These are phyloP conservation scores for Exocentrus adspersus DNA, from an alignment of 2,888 invertebrate species.

Conservation along the genomic window DNA sequence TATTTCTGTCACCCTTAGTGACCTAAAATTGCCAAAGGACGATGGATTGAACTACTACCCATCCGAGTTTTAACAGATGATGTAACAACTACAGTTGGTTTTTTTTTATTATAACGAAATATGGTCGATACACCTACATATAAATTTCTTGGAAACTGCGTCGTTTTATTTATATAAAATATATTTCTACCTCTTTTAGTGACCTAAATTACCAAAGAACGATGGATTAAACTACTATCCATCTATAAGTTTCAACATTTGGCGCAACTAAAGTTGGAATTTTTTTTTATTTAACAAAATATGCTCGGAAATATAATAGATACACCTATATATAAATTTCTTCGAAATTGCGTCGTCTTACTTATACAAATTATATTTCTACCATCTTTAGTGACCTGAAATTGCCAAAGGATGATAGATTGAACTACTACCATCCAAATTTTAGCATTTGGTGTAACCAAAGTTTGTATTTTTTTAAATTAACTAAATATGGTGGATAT, in stretches of 20 bases:
- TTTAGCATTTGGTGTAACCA: slow-evolving; percentile 11
- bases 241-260: neutral
- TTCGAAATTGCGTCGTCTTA: neutral
- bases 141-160: no score
- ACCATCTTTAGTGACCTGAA: slow-evolving; percentile 6
- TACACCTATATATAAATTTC: neutral
- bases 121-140: slow-evolving; percentile 18
- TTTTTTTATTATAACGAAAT: slow-evolving; percentile 11
- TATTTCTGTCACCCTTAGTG: slow-evolving; percentile 1
- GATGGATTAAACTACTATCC: neutral
- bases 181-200: no score
- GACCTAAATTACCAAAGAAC: neutral
- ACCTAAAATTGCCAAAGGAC: slow-evolving; percentile 9
- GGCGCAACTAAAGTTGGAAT: no score
- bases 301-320: neutral
- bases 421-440: slow-evolving; percentile 11
- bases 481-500: slow-evolving; percentile 11
- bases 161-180: no score
- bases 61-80: slow-evolving; percentile 13
- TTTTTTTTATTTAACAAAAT: neutral
- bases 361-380: neutral
- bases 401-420: slow-evolving; percentile 8
- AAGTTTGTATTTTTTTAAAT: slow-evolving; percentile 6
- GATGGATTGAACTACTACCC: slow-evolving; percentile 8
- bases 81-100: neutral